Conservation (phyloP, 2,888 invertebrate genomes). For the Glaucopsyche alexis region DNA sequence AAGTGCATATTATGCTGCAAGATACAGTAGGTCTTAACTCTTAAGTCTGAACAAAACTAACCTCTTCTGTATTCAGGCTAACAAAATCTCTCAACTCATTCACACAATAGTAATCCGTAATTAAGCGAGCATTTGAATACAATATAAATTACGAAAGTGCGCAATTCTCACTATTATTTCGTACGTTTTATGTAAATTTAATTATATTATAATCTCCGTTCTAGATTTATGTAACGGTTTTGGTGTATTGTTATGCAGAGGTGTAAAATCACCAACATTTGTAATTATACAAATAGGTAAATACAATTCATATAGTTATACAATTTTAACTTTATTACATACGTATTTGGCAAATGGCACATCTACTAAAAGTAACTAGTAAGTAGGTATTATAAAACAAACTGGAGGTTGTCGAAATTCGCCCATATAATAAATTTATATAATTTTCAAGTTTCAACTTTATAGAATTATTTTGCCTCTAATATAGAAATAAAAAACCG, state of each 20-base stretch:
- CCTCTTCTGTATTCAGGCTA: not conserved
- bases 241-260: not conserved
- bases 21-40: no score
- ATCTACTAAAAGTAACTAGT: no score
- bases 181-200: conserved; percentile 21
- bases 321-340: not conserved
- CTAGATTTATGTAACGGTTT: conserved; percentile 17
- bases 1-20: no score
- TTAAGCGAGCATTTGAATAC: conserved; percentile 18
- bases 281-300: not conserved
- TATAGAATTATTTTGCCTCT: no score
- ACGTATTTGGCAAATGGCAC: no score
- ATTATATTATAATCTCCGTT: conserved; percentile 23
- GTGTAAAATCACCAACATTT: not conserved
- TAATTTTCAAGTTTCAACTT: no score
- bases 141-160: conserved; percentile 19
- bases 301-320: not conserved
- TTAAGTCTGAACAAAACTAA: not conserved
- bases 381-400: no score
- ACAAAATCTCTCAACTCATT: not conserved
- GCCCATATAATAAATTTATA: no score
- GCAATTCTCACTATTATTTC: conserved; percentile 15
- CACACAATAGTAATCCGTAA: not conserved
- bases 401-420: no score
- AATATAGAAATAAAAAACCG: no score